A percentile compares a stretch with the other conserved stretches of the same genome.
Evolutionary conservation across 2,888 invertebrate species (phyloP).

Genomic region (Lycaena phlaeas): DNA sequence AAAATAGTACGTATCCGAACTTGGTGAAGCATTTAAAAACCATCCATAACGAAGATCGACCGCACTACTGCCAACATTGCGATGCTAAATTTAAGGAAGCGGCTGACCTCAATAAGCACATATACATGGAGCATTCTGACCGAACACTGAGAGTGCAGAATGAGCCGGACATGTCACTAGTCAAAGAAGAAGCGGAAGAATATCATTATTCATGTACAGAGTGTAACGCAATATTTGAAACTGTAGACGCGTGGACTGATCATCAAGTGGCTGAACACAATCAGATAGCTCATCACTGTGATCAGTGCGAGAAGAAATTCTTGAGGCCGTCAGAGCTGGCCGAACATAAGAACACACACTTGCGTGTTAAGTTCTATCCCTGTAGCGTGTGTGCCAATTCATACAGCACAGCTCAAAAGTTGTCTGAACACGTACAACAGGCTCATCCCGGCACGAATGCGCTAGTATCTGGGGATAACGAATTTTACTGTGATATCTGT

Average conservation of each 20-base stretch:
- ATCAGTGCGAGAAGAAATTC: slow-evolving; percentile 76
- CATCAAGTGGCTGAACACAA: slow-evolving; percentile 72
- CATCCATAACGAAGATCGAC: slow-evolving; percentile 59
- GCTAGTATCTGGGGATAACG: slow-evolving; percentile 33
- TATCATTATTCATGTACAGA: slow-evolving; percentile 75
- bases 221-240: slow-evolving; percentile 73
- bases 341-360: slow-evolving; percentile 77
- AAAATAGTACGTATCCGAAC: slow-evolving; percentile 69
- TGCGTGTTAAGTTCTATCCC: slow-evolving; percentile 77
- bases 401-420: slow-evolving; percentile 75
- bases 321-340: slow-evolving; percentile 73
- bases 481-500: slow-evolving; percentile 73
- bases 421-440: slow-evolving; percentile 70
- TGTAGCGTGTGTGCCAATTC: slow-evolving; percentile 73
- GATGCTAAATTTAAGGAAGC: slow-evolving; percentile 70
- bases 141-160: slow-evolving; percentile 37
- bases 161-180: slow-evolving; percentile 56
- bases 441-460: slow-evolving; percentile 52
- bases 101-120: slow-evolving; percentile 71
- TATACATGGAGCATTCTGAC: slow-evolving; percentile 72
- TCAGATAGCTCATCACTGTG: slow-evolving; percentile 69
- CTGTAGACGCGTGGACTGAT: slow-evolving; percentile 70
- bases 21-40: slow-evolving; percentile 72
- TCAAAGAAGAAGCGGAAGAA: slow-evolving; percentile 65
- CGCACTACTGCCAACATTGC: slow-evolving; percentile 74